A percentile compares a stretch with the other conserved stretches of the same genome.
Conservation (phyloP, 2,797 vertebrate genomes). For the Eulemur mongoz region DNA sequence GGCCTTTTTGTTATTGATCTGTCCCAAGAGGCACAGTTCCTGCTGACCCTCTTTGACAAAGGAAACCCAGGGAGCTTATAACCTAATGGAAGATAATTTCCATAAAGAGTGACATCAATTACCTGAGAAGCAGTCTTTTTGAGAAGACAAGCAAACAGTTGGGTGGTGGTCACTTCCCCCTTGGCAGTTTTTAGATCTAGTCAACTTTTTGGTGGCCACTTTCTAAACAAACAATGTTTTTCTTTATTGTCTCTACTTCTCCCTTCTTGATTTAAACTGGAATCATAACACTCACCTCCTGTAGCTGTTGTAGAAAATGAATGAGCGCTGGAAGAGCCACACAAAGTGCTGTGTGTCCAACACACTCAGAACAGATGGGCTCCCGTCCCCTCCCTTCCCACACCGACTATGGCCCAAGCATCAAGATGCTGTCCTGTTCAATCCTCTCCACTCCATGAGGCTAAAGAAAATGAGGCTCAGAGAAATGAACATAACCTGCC, state of each 20-base stretch:
- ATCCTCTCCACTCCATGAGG: neutral
- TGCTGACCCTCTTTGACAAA: neutral
- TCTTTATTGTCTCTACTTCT: too few relatives aligned
- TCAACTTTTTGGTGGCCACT: too few relatives aligned
- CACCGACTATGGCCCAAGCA: too few relatives aligned
- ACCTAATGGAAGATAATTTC: neutral
- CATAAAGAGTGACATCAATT: neutral
- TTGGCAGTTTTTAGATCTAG: neutral
- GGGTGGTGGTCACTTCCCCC: too few relatives aligned
- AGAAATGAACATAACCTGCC: neutral
- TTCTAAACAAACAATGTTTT: neutral
- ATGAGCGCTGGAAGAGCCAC: too few relatives aligned
- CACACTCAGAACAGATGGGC: neutral
- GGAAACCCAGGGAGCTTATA: neutral
- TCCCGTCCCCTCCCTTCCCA: neutral
- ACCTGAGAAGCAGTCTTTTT: neutral
- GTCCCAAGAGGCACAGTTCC: neutral
- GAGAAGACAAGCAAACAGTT: neutral
- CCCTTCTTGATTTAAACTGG: neutral
- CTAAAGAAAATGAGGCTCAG: neutral
- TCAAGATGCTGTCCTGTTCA: rapidly evolving
- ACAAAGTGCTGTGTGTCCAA: too few relatives aligned
- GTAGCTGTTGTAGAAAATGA: rapidly evolving
- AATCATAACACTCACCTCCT: neutral
- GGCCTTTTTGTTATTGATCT: neutral